phyloP scores from a whole-genome alignment of 2,113 vertebrate genomes.

The Atherinomorus stipes region DNA sequence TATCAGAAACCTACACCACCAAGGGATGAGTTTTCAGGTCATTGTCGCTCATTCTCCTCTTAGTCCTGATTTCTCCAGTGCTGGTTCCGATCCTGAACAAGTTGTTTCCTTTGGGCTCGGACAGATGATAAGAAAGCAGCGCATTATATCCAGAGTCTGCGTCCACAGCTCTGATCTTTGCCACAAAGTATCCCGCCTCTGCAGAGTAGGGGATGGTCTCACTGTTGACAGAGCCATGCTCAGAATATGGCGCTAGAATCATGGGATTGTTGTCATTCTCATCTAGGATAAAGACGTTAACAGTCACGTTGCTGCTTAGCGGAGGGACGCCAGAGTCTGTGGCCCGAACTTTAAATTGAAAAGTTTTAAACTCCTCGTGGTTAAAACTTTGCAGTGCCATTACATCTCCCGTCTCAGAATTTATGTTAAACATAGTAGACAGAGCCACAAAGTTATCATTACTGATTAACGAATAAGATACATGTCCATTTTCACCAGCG shows the following conservation, averaged over 20 bases:
- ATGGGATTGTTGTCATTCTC: slow-evolving; percentile 43
- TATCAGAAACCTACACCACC: too few relatives aligned
- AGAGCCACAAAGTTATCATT: slow-evolving; percentile 7
- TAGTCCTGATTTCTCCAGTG: too few relatives aligned
- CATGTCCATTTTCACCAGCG: slow-evolving; percentile 52
- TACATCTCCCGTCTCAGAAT: slow-evolving; percentile 66
- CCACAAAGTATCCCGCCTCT: too few relatives aligned
- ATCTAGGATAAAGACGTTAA: slow-evolving; percentile 50
- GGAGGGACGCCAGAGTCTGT: slow-evolving; percentile 52
- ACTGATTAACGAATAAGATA: slow-evolving; percentile 58
- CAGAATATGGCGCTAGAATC: slow-evolving; percentile 59
- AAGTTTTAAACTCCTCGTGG: slow-evolving; percentile 63
- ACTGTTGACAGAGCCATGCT: slow-evolving; percentile 61
- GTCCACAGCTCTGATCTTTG: slow-evolving; percentile 66
- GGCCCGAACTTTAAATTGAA: slow-evolving; percentile 69
- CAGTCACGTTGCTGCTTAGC: slow-evolving; percentile 66
- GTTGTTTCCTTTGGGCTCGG: too few relatives aligned
- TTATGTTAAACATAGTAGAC: slow-evolving; percentile 53
- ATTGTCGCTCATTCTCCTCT: too few relatives aligned
- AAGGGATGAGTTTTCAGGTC: too few relatives aligned
- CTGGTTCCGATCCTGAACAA: too few relatives aligned
- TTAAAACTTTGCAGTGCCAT: slow-evolving; percentile 61
- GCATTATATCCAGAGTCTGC: slow-evolving; percentile 69
- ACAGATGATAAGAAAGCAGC: background rate
- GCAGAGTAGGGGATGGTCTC: slow-evolving; percentile 61